Evolutionary conservation across 2,888 invertebrate genomes (phyloP), one percentile per base, ranked within the genome.

Genomic region (Callyntrura guangdongensis): DNA sequence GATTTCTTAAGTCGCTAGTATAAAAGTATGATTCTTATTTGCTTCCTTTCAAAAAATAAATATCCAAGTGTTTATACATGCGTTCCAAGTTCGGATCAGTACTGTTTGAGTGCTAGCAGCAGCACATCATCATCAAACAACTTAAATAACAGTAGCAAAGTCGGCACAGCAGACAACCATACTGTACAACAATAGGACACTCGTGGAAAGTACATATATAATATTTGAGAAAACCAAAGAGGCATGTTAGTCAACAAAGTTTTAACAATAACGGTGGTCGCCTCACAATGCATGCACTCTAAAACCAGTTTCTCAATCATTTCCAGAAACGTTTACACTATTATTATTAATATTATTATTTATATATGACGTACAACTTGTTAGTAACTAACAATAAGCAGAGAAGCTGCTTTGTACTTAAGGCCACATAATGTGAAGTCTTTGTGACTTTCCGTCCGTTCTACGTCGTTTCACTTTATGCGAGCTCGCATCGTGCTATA

Each of bases 1-100:
- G 82, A 88, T 88, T 88, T 88, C 88, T 88, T 72, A 47, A 88
- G 72, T 88, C 82, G 81, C 87, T 88, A 72, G 82, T 77, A 87
- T 67, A 72, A 72, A 72, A 45, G 11, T 64, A 81, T 36, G 86
- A 87, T 87, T 81, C 69, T 11, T 86, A 45, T 74, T 27, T 74
- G 72, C 61, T 74, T 9, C 69, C 17, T 47, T 74, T 59, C 56
- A 61, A 77, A 61, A n/a, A 49, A 5, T n/a, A 17, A 45, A 81
- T 81, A 69, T n/a, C 12, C 69, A 36, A 25, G 25, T 67, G 27
- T 36, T 69, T 69, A 69, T 69, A 69, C 11, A 36, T 36, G 36
- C 36, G 36, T 36, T 36, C 36, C 2, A 6, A 36, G 36, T 36
- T 36, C 36, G 36, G 6, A 36, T 36, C 36, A n/a, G 36, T 36